Evolutionary conservation across 2,797 vertebrate genomes (phyloP).

Genomic region (Caiman crocodilus): DNA sequence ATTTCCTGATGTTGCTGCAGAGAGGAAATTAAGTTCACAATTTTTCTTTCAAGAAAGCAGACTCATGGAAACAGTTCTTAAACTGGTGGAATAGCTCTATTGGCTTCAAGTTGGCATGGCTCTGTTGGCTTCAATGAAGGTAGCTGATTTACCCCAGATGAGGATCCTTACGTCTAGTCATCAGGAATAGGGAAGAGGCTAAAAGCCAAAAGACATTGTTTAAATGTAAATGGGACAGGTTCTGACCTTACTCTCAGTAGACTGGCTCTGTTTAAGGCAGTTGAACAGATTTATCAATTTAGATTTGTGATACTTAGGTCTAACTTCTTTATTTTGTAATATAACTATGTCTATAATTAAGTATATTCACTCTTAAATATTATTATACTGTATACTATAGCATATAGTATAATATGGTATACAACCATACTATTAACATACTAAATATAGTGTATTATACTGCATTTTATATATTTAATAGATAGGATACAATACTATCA

Average conservation of each 20-base stretch:
- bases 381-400: no score
- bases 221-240: neutral
- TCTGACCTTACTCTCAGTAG: neutral
- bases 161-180: neutral
- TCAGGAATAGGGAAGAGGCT: neutral
- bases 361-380: no score
- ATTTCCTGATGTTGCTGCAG: neutral
- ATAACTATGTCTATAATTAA: no score
- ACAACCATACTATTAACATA: no score
- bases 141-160: rapidly evolving
- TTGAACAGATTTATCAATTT: neutral
- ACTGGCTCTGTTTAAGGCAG: neutral
- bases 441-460: no score
- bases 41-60: neutral
- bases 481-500: no score
- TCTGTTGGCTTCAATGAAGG: neutral
- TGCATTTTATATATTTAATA: no score
- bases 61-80: neutral
- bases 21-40: neutral
- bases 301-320: neutral
- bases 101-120: neutral
- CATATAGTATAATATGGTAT: no score
- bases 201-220: neutral
- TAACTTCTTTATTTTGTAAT: no score
- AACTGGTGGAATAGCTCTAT: neutral